Evolutionary conservation across 1,140 invertebrate genomes (phyloP), one percentile per base, ranked within the genome.

Genomic region (Macrobrachium nipponense): DNA sequence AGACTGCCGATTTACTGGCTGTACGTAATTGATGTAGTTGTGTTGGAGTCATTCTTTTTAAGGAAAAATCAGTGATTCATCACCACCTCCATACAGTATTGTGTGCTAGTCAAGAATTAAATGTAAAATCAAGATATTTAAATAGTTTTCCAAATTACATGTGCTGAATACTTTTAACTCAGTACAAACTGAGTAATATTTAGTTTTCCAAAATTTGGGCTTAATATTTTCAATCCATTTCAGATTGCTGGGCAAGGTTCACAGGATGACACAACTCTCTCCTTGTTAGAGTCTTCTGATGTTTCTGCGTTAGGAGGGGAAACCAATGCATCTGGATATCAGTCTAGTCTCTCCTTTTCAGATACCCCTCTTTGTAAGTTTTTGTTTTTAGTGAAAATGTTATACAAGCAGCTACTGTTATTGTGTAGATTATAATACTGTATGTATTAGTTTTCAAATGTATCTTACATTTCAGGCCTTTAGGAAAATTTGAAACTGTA

Each of bases 1-100:
- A 85, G 44, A 64, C 76, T 51, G 82, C 82, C 0, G 82, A 85
- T 59, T 23, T 85, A 5, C 82, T 78, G 61, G 76, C 76, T 17
- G 82, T 85, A 66, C 62, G 82, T 36, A 59, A 43, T 23, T 14
- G 4, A 36, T 15, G 18, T 23, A 15, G 15, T 18, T 36, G 7
- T 1, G 36, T 8, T 12, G 27, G n/a, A 8, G 10, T 61, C 0
- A n/a, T 59, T n/a, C n/a, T 11, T 20, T 20, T 7, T 77, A 58
- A 18, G 18, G 17, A 17, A 58, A 11, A n/a, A 51, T 20, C 43
- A n/a, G n/a, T n/a, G n/a, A 18, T 36, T 60, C 15, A 7, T 20
- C 12, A 58, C n/a, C 7, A n/a, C 18, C n/a, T 3, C 18, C 10
- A n/a, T 10, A 12, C 51, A 51, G 12, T 51, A 8, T 51, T 51